phyloP scores from a whole-genome alignment of 2,888 invertebrate species.

The Drosophila macrospina region DNA sequence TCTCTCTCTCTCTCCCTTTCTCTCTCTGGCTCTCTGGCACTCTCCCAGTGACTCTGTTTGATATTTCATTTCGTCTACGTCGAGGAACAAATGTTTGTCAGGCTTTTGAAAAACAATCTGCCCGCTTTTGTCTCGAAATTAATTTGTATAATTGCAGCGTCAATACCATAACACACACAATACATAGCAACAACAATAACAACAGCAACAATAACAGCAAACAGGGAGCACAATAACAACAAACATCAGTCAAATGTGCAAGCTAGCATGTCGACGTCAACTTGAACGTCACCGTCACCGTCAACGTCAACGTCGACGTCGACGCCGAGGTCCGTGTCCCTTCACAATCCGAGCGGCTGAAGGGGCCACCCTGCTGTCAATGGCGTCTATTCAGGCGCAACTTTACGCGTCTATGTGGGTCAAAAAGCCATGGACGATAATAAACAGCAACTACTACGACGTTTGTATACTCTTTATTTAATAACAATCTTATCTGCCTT shows the following conservation, averaged over 20 bases:
- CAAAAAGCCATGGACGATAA: constrained; percentile 26
- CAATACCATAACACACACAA: constrained; percentile 37
- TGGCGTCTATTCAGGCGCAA: constrained; percentile 39
- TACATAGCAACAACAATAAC: constrained; percentile 4
- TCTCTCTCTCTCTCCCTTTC: background rate
- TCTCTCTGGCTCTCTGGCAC: background rate
- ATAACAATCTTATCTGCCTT: background rate
- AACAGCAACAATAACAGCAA: constrained; percentile 2
- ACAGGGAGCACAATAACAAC: constrained; percentile 13
- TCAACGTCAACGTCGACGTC: constrained; percentile 1
- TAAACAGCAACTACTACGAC: background rate
- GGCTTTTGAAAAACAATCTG: constrained; percentile 53
- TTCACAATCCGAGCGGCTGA: background rate
- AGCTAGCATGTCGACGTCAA: constrained; percentile 29
- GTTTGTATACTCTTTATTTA: constrained; percentile 21
- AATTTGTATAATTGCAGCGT: constrained; percentile 77
- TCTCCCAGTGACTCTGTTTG: background rate
- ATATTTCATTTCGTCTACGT: constrained; percentile 4
- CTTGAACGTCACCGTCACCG: too few relatives aligned
- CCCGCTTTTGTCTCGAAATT: constrained; percentile 58
- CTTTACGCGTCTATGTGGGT: constrained; percentile 45
- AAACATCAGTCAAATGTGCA: constrained; percentile 31
- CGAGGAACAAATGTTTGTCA: constrained; percentile 16
- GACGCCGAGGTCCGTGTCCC: background rate
- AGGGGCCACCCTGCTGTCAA: constrained; percentile 8